Percentiles rank a stretch among this genome's conserved stretches.
These are phyloP conservation scores for Urosaurus nigricauda DNA, from an alignment of 2,797 vertebrate species.

Conservation along the genomic window DNA sequence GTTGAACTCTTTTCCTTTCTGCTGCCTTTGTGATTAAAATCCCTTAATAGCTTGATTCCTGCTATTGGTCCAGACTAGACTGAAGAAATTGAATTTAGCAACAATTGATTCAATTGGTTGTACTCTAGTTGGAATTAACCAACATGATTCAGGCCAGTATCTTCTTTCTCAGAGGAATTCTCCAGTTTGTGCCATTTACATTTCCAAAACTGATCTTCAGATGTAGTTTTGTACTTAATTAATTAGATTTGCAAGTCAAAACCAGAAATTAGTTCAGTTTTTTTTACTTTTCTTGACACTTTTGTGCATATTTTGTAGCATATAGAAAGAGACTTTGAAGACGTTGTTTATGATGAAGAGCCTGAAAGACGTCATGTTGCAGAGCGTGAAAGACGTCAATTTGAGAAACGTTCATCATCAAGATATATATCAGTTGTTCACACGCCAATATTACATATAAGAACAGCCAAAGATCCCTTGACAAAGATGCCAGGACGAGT, in stretches of 20 bases:
- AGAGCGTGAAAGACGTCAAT: neutral
- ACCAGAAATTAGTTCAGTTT: neutral
- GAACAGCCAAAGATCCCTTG: slow-evolving; percentile 64
- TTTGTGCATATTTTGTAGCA: slow-evolving; percentile 63
- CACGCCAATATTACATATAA: neutral
- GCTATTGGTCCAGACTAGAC: too few species aligned
- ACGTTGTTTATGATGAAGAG: neutral
- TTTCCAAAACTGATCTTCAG: neutral
- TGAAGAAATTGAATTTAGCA: too few species aligned
- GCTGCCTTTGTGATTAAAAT: neutral
- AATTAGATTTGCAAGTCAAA: neutral
- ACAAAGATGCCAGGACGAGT: slow-evolving; percentile 77
- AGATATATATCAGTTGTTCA: neutral
- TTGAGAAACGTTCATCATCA: neutral
- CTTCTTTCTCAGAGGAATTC: neutral
- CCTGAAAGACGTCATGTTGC: neutral
- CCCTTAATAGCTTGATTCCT: neutral
- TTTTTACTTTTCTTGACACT: neutral
- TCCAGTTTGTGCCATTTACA: neutral
- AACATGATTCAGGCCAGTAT: neutral
- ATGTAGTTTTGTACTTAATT: neutral
- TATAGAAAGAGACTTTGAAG: slow-evolving; percentile 46
- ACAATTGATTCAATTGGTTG: too few species aligned
- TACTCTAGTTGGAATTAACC: too few species aligned
- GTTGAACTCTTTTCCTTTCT: neutral